phyloP scores from a whole-genome alignment of 2,113 vertebrate species.

The Perca schrenkii region DNA sequence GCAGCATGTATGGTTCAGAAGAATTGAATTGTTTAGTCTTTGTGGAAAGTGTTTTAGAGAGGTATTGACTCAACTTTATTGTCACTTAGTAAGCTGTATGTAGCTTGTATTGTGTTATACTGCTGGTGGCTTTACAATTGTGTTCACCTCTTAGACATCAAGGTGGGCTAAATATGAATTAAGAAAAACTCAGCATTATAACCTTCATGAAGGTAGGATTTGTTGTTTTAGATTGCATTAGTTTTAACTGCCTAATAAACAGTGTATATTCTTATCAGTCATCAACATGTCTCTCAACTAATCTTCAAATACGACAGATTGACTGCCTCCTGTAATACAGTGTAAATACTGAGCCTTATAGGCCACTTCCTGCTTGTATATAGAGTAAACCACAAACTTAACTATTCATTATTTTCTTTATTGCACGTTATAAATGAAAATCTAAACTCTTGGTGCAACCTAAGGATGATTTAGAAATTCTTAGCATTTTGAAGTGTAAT shows the following conservation, averaged over 20 bases:
- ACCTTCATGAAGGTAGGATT: not conserved
- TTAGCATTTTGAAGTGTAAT: conserved; percentile 20
- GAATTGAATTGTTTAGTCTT: too few species aligned
- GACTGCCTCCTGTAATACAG: not conserved
- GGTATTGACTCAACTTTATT: too few species aligned
- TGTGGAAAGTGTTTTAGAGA: not conserved
- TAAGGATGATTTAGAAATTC: not conserved
- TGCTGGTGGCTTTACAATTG: too few species aligned
- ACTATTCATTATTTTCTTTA: not conserved
- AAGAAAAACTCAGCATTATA: not conserved
- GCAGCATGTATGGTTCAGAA: not conserved
- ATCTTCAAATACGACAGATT: not conserved
- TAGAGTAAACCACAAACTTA: not conserved
- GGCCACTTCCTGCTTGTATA: not conserved
- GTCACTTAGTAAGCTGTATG: too few species aligned
- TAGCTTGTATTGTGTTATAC: too few species aligned
- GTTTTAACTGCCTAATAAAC: not conserved
- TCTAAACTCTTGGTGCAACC: not conserved
- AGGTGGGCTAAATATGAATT: not conserved
- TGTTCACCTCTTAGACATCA: too few species aligned
- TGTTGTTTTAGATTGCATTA: too few species aligned
- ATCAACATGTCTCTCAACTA: not conserved
- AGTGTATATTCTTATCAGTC: not conserved
- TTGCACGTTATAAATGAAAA: not conserved
- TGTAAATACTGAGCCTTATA: not conserved